Evolutionary conservation across 2,888 invertebrate genomes (phyloP).

Genomic region (Toxonevra muliebris): DNA sequence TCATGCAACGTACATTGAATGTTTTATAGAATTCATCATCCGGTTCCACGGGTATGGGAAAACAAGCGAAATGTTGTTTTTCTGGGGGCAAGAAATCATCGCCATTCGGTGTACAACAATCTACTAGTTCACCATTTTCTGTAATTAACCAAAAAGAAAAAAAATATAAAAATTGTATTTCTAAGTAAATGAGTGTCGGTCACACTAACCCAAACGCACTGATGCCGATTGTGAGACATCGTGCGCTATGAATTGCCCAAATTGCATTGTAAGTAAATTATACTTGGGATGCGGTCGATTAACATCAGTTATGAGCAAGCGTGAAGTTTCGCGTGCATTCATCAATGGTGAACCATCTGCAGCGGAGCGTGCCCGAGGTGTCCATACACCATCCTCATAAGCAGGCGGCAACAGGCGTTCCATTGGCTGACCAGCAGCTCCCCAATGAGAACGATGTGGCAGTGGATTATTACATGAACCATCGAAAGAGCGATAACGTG

Average conservation of each 20-base stretch:
- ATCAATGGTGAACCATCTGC: conserved; percentile 69
- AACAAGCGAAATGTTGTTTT: conserved; percentile 73
- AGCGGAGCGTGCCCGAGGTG: conserved; percentile 50
- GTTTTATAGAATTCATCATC: conserved; percentile 71
- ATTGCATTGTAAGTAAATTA: conserved; percentile 80
- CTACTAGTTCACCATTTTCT: conserved; percentile 77
- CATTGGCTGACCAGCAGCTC: conserved; percentile 73
- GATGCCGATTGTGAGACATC: conserved; percentile 78
- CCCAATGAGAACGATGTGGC: conserved; percentile 68
- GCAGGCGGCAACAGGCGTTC: conserved; percentile 74
- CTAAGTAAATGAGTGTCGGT: not conserved
- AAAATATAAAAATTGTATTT: too few species aligned
- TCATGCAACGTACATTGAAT: conserved; percentile 73
- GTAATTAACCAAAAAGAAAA: conserved; percentile 19
- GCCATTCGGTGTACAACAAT: conserved; percentile 76
- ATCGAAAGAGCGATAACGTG: conserved; percentile 75
- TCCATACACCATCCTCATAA: conserved; percentile 72
- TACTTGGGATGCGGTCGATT: conserved; percentile 71
- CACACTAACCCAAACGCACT: conserved; percentile 71
- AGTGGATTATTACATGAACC: conserved; percentile 85
- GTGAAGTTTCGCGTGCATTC: conserved; percentile 75
- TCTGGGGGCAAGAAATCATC: conserved; percentile 66
- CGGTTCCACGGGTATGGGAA: conserved; percentile 71
- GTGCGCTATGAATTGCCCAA: conserved; percentile 81
- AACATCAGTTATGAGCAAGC: conserved; percentile 69